A percentile compares a stretch with the other conserved stretches of the same genome.
Conservation (phyloP, 2,888 invertebrate genomes). For the Creontiades dilutus region DNA sequence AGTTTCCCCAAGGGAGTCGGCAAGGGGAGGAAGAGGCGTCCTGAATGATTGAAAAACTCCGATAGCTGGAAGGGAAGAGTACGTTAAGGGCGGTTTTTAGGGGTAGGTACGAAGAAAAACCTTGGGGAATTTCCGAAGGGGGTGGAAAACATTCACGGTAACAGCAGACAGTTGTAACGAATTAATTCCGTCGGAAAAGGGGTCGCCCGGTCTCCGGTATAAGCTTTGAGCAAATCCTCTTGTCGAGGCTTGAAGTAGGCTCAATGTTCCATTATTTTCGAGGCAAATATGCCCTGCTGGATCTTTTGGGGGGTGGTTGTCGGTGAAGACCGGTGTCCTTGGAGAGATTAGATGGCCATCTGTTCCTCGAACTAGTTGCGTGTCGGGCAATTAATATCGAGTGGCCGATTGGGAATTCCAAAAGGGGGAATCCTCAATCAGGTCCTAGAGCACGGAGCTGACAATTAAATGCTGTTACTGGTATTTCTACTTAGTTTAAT, state of each 20-base stretch:
- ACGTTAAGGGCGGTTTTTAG: conserved; percentile 34
- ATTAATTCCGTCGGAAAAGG: conserved; percentile 61
- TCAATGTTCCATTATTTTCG: conserved; percentile 2
- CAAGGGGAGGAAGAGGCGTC: background rate
- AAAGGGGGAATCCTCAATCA: background rate
- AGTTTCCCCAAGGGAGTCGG: conserved; percentile 33
- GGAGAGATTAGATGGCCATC: conserved; percentile 4
- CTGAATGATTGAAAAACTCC: conserved; percentile 63
- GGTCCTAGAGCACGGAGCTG: background rate
- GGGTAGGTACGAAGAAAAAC: background rate
- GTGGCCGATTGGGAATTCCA: background rate
- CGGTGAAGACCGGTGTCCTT: background rate
- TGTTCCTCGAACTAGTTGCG: background rate
- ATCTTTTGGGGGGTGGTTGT: background rate
- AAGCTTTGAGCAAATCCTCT: conserved; percentile 65
- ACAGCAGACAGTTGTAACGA: conserved; percentile 67
- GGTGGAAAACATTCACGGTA: conserved; percentile 60
- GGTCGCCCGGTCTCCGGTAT: background rate
- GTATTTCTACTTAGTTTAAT: too few relatives aligned
- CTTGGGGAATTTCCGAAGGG: conserved; percentile 45
- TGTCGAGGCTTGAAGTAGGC: background rate
- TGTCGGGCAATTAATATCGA: conserved; percentile 25
- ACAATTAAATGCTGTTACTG: too few relatives aligned
- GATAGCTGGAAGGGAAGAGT: conserved; percentile 4
- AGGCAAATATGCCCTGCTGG: conserved; percentile 2